These are phyloP conservation scores for Tinea semifulvella DNA, from an alignment of 2,888 invertebrate genomes.

Conservation along the genomic window DNA sequence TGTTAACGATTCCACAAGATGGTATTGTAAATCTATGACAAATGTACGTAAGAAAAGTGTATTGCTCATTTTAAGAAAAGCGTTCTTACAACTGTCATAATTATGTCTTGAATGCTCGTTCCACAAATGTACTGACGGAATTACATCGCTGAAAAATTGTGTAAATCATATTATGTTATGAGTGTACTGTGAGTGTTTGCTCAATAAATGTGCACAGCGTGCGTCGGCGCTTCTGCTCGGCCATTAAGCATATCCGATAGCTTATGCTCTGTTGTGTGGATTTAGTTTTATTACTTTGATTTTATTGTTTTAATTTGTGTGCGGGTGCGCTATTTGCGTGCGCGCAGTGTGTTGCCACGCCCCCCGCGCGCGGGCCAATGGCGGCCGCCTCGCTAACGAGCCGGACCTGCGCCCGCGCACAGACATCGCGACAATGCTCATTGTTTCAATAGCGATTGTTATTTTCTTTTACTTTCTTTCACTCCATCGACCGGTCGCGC, in stretches of 20 bases:
- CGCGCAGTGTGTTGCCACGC: constrained; percentile 58
- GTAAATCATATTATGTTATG: too few relatives aligned
- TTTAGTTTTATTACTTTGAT: constrained; percentile 64
- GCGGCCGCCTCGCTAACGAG: constrained; percentile 38
- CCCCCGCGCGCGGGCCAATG: constrained; percentile 50
- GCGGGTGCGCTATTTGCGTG: constrained; percentile 65
- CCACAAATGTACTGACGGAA: too few relatives aligned
- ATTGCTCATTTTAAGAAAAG: too few relatives aligned
- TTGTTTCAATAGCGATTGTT: constrained; percentile 56
- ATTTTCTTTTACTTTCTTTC: constrained; percentile 52
- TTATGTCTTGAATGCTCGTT: too few relatives aligned
- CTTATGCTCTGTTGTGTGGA: constrained; percentile 42
- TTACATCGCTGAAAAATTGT: too few relatives aligned
- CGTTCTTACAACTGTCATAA: too few relatives aligned
- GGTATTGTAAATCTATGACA: too few relatives aligned
- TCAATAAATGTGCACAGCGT: constrained; percentile 46
- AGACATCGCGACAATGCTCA: constrained; percentile 54
- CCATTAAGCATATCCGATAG: constrained; percentile 59
- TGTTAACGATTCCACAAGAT: too few relatives aligned
- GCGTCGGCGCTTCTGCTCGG: constrained; percentile 49
- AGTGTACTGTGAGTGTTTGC: too few relatives aligned
- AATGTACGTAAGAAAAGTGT: too few relatives aligned
- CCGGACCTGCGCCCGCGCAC: constrained; percentile 33
- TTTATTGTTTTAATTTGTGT: constrained; percentile 67
- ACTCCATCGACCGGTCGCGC: constrained; percentile 37